A percentile compares a stretch with the other conserved stretches of the same genome.
These are phyloP conservation scores for Peromyscus aztecus DNA, from an alignment of 2,797 vertebrate species.

Conservation along the genomic window DNA sequence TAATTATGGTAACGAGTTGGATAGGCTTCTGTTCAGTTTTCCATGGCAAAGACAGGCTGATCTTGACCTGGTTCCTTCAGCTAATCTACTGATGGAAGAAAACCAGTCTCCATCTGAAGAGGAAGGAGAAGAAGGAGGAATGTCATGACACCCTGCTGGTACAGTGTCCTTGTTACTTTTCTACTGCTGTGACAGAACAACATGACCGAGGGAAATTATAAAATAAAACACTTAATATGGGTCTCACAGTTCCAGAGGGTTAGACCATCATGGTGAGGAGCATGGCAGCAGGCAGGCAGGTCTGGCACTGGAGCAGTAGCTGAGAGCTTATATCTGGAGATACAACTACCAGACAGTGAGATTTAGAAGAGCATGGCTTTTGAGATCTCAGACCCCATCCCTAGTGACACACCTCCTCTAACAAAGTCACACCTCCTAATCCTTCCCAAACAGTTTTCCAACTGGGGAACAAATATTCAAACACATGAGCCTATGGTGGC, in stretches of 20 bases:
- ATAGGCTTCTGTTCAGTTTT: neutral
- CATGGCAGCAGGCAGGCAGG: neutral
- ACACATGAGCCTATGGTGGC: too few relatives aligned
- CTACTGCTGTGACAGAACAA: neutral
- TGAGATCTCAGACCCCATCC: neutral
- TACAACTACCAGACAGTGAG: neutral
- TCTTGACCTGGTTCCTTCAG: conserved; percentile 46
- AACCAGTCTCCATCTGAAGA: fast-evolving
- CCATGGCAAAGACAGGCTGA: neutral
- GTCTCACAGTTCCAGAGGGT: neutral
- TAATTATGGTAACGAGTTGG: neutral
- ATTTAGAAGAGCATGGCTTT: neutral
- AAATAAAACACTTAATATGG: neutral
- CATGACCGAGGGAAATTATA: neutral
- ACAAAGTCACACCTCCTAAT: neutral
- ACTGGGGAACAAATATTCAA: too few relatives aligned
- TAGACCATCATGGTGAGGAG: neutral
- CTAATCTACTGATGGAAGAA: fast-evolving
- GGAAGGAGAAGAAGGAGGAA: neutral
- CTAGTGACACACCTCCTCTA: neutral
- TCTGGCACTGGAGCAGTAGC: too few relatives aligned
- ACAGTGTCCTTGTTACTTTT: neutral
- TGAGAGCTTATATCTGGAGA: neutral
- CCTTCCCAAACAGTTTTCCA: neutral
- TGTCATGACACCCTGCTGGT: neutral